Evolutionary conservation across 2,888 invertebrate genomes (phyloP), one percentile per base, ranked within the genome.

Genomic region (Nasonovia ribisnigri): DNA sequence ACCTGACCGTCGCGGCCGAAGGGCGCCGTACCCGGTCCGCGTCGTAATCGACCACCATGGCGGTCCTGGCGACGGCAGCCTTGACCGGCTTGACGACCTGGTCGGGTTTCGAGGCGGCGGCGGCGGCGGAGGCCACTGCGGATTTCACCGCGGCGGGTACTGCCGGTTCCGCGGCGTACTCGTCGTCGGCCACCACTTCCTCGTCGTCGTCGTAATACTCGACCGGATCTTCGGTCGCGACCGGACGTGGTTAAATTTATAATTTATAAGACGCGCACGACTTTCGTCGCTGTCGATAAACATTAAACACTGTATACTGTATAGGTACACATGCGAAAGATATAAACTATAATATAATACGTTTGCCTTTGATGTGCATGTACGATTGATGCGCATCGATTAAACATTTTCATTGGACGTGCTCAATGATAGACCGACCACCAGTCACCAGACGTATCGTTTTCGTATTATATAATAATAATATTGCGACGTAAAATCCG

Each of bases 151-250:
- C 48, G 88, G 94, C 84, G 88, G 94, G 84, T 89, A 54, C 43
- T 92, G 94, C 94, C 1, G 94, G 92, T 77, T 86, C 94, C 29
- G 48, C 46, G 24, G n/a, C 84, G 60, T 67, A 57, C 91, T 36
- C 92, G 57, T 92, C 43, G 46, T 88, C 51, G 42, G 48, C 43
- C 86, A 77, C 46, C 86, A 87, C 57, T 77, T 95, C 95, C 54
- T 95, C 94, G 46, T 95, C 95, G 57, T 95, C 95, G 87, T 95
- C 94, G 90, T 95, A 95, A 91, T 95, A 95, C 84, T 95, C 94
- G 16, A 94, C 29, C 77, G 67, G 36, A 1, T 94, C 84, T 29
- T 89, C 86, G 48, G 90, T 92, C n/a, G 60, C 3, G 20, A 8
- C 90, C 1, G 92, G 94, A 57, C 95, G 95, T 94, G 95, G 95